Conservation (phyloP, 2,113 vertebrate genomes). For the Serinus canaria region DNA sequence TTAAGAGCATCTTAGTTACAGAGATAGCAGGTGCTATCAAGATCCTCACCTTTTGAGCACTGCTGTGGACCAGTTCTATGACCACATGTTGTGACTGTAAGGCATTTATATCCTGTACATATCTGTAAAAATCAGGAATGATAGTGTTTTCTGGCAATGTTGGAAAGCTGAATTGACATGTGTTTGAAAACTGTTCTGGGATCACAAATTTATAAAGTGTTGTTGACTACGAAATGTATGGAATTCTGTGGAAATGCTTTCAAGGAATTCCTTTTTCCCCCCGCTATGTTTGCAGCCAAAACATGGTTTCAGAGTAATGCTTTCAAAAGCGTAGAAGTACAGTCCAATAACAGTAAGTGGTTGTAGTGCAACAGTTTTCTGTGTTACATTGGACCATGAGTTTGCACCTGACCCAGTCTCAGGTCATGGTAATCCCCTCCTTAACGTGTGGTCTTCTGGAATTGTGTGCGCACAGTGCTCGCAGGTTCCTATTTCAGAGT, state of each 20-base stretch:
- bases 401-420: accelerated
- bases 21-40: neutral
- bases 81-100: accelerated
- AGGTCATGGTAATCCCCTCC: neutral
- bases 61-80: neutral
- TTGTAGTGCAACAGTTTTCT: neutral
- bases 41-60: neutral
- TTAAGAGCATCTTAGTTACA: neutral
- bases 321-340: neutral
- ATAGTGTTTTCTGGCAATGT: neutral
- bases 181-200: neutral
- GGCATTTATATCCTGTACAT: neutral
- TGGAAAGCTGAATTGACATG: neutral
- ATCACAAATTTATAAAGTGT: neutral
- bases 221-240: neutral
- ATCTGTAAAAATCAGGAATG: neutral
- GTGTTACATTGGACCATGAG: neutral
- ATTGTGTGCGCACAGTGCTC: accelerated
- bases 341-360: neutral
- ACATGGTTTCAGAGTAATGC: neutral
- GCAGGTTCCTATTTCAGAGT: neutral
- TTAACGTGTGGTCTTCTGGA: accelerated
- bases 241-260: neutral
- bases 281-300: neutral
- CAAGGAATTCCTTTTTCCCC: neutral